Conservation (phyloP, 2,888 invertebrate genomes). For the Drosophila fungiperda region DNA sequence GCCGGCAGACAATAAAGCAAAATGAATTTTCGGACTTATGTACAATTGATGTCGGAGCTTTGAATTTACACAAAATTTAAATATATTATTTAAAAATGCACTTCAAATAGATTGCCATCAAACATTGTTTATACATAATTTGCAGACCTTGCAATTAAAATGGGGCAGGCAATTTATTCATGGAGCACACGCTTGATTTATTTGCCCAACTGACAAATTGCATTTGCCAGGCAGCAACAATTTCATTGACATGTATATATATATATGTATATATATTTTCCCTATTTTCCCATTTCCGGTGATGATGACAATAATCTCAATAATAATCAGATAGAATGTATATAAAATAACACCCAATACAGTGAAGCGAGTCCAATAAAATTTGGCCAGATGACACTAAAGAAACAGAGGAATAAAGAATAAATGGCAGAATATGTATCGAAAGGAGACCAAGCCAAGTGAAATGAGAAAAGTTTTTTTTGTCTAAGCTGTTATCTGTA, state of each 20-base stretch:
- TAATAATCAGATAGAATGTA: conserved; percentile 62
- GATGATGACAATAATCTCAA: conserved; percentile 64
- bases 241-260: conserved; percentile 31
- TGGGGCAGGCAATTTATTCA: conserved; percentile 50
- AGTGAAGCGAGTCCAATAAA: conserved; percentile 40
- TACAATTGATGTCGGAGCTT: background rate
- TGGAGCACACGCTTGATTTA: conserved; percentile 43
- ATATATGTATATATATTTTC: conserved; percentile 32
- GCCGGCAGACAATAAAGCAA: background rate
- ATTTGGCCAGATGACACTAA: conserved; percentile 23
- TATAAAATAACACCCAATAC: conserved; percentile 12
- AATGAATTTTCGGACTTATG: background rate
- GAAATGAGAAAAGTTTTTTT: conserved; percentile 65
- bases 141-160: conserved; percentile 47
- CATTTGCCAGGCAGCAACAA: conserved; percentile 19
- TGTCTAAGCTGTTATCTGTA: conserved; percentile 32
- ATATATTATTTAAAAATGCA: conserved; percentile 1
- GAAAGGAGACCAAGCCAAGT: conserved; percentile 31
- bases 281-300: conserved; percentile 19
- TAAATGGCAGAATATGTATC: conserved; percentile 36
- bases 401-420: conserved; percentile 10
- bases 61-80: background rate
- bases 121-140: conserved; percentile 1
- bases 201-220: conserved; percentile 26
- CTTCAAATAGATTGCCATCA: conserved; percentile 11